Evolutionary conservation across 2,888 invertebrate species (phyloP).

Genomic region (Seira musarum): DNA sequence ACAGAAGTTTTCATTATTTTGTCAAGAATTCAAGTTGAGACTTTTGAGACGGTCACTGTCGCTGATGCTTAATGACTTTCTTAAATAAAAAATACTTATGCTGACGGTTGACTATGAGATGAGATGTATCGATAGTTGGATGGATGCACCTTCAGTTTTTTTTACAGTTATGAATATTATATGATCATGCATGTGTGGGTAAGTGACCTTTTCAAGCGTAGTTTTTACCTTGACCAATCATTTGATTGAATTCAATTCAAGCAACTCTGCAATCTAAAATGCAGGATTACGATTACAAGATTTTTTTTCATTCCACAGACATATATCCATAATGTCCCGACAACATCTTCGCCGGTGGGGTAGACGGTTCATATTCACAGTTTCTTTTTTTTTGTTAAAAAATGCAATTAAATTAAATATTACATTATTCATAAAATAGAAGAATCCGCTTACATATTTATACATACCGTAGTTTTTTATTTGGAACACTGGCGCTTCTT

Average conservation of each 20-base stretch:
- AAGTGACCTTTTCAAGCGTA: constrained; percentile 49
- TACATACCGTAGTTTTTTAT: too few species aligned
- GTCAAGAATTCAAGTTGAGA: neutral
- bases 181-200: constrained; percentile 12
- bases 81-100: neutral
- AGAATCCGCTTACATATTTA: neutral
- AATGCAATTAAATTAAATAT: constrained; percentile 22
- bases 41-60: neutral
- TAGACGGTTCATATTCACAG: neutral
- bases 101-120: neutral
- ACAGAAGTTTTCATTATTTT: constrained; percentile 41
- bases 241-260: constrained; percentile 54
- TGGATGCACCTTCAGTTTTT: neutral
- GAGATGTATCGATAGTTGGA: neutral
- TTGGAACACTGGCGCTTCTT: too few species aligned
- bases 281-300: constrained; percentile 34
- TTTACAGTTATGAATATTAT: constrained; percentile 1
- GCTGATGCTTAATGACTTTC: neutral
- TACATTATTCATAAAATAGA: neutral
- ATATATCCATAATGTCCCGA: too few species aligned
- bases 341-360: too few species aligned
- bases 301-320: too few species aligned
- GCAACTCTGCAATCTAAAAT: constrained; percentile 37
- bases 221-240: constrained; percentile 54
- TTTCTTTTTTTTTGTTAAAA: neutral